phyloP scores from a whole-genome alignment of 2,888 invertebrate species.

The Volucella inflata region DNA sequence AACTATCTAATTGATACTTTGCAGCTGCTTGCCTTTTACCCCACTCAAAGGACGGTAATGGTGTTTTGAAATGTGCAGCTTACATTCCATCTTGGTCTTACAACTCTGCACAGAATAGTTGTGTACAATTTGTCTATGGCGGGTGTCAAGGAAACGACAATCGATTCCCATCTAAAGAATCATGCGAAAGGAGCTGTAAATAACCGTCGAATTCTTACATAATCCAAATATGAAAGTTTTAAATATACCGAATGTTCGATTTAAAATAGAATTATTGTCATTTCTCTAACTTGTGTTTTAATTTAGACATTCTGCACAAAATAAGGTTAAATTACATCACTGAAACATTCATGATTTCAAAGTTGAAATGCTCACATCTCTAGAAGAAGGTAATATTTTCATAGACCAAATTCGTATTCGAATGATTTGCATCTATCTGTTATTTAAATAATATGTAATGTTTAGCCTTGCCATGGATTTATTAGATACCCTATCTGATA shows the following conservation, averaged over 20 bases:
- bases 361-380: too few relatives aligned
- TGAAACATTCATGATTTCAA: too few relatives aligned
- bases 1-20: not conserved
- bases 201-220: not conserved
- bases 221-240: not conserved
- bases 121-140: constrained; percentile 90
- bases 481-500: too few relatives aligned
- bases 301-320: too few relatives aligned
- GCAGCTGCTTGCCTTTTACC: constrained; percentile 29
- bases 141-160: constrained; percentile 92
- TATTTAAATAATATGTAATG: too few relatives aligned
- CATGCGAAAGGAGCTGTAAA: constrained; percentile 86
- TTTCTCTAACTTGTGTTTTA: too few relatives aligned
- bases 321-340: too few relatives aligned
- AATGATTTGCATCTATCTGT: too few relatives aligned
- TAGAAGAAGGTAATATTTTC: too few relatives aligned
- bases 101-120: constrained; percentile 86
- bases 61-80: constrained; percentile 28
- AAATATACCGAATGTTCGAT: not conserved
- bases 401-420: too few relatives aligned
- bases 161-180: constrained; percentile 88
- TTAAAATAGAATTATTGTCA: too few relatives aligned
- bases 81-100: constrained; percentile 89
- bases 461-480: too few relatives aligned
- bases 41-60: constrained; percentile 45